Evolutionary conservation across 2,113 vertebrate genomes (phyloP), one percentile per base, ranked within the genome.

Genomic region (Furnarius figulus): DNA sequence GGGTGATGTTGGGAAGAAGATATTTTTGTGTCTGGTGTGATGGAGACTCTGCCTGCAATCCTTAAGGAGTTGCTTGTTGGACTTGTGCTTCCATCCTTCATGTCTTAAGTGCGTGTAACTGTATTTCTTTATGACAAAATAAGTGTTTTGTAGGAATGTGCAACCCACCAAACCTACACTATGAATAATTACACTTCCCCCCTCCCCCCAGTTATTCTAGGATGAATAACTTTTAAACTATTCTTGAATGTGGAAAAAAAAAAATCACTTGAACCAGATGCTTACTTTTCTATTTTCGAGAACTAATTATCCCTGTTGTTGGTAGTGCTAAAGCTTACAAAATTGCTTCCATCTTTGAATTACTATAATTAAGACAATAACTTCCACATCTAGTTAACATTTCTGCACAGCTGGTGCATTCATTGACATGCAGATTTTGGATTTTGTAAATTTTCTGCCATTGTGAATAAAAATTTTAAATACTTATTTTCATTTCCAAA

Each of bases 311-410:
- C 96, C 94, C 97, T 97, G 97, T 97, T 96, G 96, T 96, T 97
- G 94, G 92, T 97, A 93, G 88, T 68, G 78, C 78, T 90, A 97
- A 91, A 96, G 96, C 97, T 95, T 86, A 87, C 62, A 83, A 95
- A 97, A 97, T 97, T 95, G 92, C 95, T 98, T 98, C 96, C 96
- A 96, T 97, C 95, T 96, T 97, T 94, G 97, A 98, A 98, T 98
- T 98, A 98, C 97, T 97, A 97, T 98, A 98, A 98, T 98, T 98
- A 98, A 97, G 93, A 94, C 93, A 91, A 90, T 98, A 98, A 97
- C 98, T 97, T 98, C 97, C 95, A 90, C 97, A 96, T 96, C 95
- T 94, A 96, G 87, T 96, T 97, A 93, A 84, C 95, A 77, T 94
- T 94, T 94, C 95, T 95, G 85, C 13, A 81, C 98, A 98, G 98